Evolutionary conservation across 1,140 invertebrate genomes (phyloP).

Genomic region (Heliothis virescens): DNA sequence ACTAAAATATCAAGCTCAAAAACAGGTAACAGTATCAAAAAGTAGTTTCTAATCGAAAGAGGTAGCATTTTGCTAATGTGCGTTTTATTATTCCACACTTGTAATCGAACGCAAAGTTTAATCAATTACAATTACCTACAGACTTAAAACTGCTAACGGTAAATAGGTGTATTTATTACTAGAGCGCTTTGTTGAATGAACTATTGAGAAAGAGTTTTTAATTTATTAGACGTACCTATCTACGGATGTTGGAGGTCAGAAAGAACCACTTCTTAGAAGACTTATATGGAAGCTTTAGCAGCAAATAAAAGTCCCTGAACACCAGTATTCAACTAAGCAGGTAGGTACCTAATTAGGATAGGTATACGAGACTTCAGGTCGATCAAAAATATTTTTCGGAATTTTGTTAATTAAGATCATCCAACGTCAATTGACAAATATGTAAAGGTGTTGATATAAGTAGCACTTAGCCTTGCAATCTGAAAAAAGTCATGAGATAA

Average conservation of each 20-base stretch:
- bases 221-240: too few relatives aligned
- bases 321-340: too few relatives aligned
- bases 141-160: slow-evolving; percentile 15
- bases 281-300: background rate
- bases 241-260: background rate
- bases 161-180: slow-evolving; percentile 17
- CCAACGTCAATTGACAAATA: too few relatives aligned
- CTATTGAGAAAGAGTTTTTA: slow-evolving; percentile 16
- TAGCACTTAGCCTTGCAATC: too few relatives aligned
- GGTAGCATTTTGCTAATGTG: slow-evolving; percentile 15
- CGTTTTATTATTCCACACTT: slow-evolving; percentile 46
- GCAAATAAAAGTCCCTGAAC: background rate
- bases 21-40: background rate
- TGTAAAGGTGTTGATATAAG: too few relatives aligned
- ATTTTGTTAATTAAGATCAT: too few relatives aligned
- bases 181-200: slow-evolving; percentile 9
- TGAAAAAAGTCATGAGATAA: too few relatives aligned
- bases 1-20: background rate
- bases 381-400: too few relatives aligned
- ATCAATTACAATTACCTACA: slow-evolving; percentile 45
- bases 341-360: too few relatives aligned
- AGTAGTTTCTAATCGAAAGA: background rate
- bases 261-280: background rate
- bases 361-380: too few relatives aligned
- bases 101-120: slow-evolving; percentile 29